phyloP scores from a whole-genome alignment of 2,888 invertebrate species.

The Adelphocoris suturalis region DNA sequence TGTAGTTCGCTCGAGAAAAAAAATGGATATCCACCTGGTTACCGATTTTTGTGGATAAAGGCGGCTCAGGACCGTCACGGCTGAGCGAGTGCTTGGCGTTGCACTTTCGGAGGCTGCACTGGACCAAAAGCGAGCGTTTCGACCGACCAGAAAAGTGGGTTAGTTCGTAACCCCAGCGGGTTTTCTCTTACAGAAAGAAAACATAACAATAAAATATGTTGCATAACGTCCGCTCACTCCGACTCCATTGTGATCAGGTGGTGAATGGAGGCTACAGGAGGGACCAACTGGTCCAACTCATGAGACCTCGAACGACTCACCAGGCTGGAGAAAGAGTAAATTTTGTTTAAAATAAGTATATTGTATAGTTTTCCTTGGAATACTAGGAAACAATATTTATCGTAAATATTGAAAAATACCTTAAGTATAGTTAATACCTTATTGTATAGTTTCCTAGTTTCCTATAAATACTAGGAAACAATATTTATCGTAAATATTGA shows the following conservation, averaged over 20 bases:
- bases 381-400: no score
- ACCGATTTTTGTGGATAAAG: no score
- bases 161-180: conserved; percentile 5
- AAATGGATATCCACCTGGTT: no score
- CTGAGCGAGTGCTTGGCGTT: not conserved
- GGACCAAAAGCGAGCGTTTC: not conserved
- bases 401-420: no score
- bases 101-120: conserved; percentile 3
- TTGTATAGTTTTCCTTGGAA: no score
- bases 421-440: no score
- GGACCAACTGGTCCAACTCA: not conserved
- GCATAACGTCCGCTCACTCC: conserved; percentile 34
- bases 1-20: no score
- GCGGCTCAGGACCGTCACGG: not conserved
- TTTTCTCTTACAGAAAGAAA: conserved; percentile 23
- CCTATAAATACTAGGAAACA: no score
- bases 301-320: not conserved
- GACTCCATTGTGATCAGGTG: conserved; percentile 8
- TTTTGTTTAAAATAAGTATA: no score
- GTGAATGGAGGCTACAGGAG: conserved; percentile 20
- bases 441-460: no score
- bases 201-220: conserved; percentile 34
- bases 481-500: no score
- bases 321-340: no score
- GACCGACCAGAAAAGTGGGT: conserved; percentile 10